Evolutionary conservation across 2,797 vertebrate genomes (phyloP), one percentile per base, ranked within the genome.

Genomic region (Loris lydekkerianus): DNA sequence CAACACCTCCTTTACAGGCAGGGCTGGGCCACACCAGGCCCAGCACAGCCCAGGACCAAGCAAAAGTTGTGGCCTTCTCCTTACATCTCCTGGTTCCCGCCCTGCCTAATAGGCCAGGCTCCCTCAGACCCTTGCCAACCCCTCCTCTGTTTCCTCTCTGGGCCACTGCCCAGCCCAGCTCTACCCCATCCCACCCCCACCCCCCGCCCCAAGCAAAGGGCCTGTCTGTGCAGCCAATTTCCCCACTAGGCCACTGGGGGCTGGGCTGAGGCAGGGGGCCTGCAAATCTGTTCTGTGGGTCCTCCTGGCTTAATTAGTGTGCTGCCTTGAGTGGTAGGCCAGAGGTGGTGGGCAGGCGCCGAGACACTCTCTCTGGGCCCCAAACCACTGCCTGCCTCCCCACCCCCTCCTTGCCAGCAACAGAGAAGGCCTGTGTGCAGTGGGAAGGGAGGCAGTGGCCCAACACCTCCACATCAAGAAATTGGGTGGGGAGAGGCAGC

Each of bases 1-100:
- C 98, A 98, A 97, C 73, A 0, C 97, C 96, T 96, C 67, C 7
- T 98, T 98, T 98, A 98, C 29, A 93, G 97, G 84, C 75, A 93
- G 70, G 89, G 80, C 80, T 40, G 67, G 23, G 86, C 94, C 89
- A 96, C 63, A 90, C 76, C 92, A 96, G 84, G 89, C 94, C 91
- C 89, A 91, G 91, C 89, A 81, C 7, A 91, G 85, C 76, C 81
- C 5, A 0, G 84, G 67, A 86, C 0, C 0, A 91, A 96, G 88
- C 94, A 91, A 91, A 97, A 93, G 95, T 61, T 95, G 92, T 3
- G 3, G 94, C 73, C 97, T 87, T 75, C 93, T 86, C 0, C 0
- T 96, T 93, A 92, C 10, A 7, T 53, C 85, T 96, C 88, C 86
- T 49, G 9, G 72, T 87, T 80, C 88, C 90, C 31, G 1, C 67